phyloP scores from a whole-genome alignment of 37 sponge, comb jelly and placozoan species.

The Oopsacas minuta region DNA sequence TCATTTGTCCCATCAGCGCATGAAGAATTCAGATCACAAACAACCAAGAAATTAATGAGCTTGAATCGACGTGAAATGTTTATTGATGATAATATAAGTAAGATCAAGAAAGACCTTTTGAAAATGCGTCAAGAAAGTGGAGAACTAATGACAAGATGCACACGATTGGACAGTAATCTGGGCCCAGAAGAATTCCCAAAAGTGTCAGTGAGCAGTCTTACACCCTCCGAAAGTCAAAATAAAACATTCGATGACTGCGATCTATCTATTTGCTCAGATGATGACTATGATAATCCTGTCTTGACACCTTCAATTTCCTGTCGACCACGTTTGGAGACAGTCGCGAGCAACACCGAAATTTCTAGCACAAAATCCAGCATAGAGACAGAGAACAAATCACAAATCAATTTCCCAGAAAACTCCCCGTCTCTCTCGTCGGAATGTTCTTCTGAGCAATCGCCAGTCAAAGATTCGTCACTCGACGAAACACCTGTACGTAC shows the following conservation, averaged over 20 bases:
- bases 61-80: background rate
- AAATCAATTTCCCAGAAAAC: background rate
- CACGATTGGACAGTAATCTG: background rate
- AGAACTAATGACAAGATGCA: background rate
- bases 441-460: background rate
- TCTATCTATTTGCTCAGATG: constrained; percentile 1
- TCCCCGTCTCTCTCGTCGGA: background rate
- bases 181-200: background rate
- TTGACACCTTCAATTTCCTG: background rate
- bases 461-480: background rate
- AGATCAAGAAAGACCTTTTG: background rate
- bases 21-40: background rate
- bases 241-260: background rate
- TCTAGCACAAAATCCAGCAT: background rate
- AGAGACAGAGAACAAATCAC: background rate
- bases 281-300: background rate
- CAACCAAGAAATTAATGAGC: background rate
- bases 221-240: background rate
- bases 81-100: background rate
- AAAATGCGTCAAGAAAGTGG: background rate
- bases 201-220: no score
- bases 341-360: background rate
- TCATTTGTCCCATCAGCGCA: constrained; percentile 10
- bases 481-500: background rate
- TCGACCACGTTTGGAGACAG: background rate